These are phyloP conservation scores for Setipinna tenuifilis DNA, from an alignment of 2,797 vertebrate genomes.

Conservation along the genomic window DNA sequence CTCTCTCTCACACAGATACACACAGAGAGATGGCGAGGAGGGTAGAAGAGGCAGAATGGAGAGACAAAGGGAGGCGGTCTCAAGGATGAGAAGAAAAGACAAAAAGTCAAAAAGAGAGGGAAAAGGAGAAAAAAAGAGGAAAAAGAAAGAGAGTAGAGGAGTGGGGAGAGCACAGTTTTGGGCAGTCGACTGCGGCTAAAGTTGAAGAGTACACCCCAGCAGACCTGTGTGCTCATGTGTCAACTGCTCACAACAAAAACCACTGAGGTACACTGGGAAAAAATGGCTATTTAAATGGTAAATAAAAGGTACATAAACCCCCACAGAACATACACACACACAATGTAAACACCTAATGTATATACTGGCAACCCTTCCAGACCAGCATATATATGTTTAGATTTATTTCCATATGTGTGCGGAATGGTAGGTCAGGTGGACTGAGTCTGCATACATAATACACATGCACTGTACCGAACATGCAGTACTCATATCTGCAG, in stretches of 20 bases:
- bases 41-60: background rate
- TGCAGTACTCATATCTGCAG: background rate
- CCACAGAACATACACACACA: background rate
- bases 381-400: background rate
- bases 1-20: background rate
- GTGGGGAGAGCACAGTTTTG: background rate
- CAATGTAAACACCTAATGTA: background rate
- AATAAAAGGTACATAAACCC: background rate
- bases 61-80: conserved; percentile 4
- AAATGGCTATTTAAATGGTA: background rate
- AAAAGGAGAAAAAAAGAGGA: background rate
- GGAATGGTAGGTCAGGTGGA: background rate
- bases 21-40: background rate
- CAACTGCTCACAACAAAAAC: background rate
- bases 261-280: background rate
- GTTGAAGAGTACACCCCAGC: background rate
- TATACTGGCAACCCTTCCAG: background rate
- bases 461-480: conserved; percentile 2
- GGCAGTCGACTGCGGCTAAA: background rate
- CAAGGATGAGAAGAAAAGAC: background rate
- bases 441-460: background rate
- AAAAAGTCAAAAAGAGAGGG: too few species aligned
- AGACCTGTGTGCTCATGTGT: background rate
- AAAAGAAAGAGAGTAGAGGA: background rate
- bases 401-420: background rate